phyloP scores from a whole-genome alignment of 2,888 invertebrate species.

The Drosophila leonis region DNA sequence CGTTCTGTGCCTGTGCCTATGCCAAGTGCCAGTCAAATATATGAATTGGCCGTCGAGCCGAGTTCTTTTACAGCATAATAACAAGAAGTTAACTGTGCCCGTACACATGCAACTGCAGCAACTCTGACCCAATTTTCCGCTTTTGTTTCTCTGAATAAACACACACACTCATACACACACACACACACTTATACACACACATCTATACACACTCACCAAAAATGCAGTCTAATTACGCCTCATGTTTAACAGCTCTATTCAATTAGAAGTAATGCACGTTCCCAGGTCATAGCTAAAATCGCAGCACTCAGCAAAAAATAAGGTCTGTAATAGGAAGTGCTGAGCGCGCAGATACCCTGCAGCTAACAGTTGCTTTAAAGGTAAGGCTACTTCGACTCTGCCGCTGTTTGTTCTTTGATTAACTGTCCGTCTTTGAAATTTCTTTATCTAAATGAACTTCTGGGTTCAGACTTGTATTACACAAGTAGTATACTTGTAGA shows the following conservation, averaged over 20 bases:
- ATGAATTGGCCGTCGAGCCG: slow-evolving; percentile 61
- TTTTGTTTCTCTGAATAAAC: slow-evolving; percentile 36
- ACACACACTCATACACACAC: background rate
- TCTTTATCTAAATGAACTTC: background rate
- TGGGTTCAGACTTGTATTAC: background rate
- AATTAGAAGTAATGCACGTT: slow-evolving; percentile 69
- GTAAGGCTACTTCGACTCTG: accelerated
- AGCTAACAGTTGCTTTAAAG: background rate
- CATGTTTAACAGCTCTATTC: slow-evolving; percentile 73
- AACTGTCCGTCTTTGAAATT: background rate
- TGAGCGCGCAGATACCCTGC: background rate
- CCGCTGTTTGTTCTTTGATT: background rate
- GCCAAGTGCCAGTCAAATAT: slow-evolving; percentile 76
- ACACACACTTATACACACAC: slow-evolving; percentile 8
- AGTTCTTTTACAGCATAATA: slow-evolving; percentile 61
- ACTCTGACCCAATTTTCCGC: slow-evolving; percentile 58
- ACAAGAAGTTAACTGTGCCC: slow-evolving; percentile 68
- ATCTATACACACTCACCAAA: slow-evolving; percentile 8
- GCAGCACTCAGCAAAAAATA: slow-evolving; percentile 33
- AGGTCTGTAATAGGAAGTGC: background rate
- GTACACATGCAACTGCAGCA: slow-evolving; percentile 41
- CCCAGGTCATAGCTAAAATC: slow-evolving; percentile 44
- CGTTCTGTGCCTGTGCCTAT: slow-evolving; percentile 50
- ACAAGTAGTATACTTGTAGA: background rate
- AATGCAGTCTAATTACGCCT: slow-evolving; percentile 69